Base-by-base conservation (phyloP, 2,888 invertebrate species). In the Acrocyrtus sp. region DNA sequence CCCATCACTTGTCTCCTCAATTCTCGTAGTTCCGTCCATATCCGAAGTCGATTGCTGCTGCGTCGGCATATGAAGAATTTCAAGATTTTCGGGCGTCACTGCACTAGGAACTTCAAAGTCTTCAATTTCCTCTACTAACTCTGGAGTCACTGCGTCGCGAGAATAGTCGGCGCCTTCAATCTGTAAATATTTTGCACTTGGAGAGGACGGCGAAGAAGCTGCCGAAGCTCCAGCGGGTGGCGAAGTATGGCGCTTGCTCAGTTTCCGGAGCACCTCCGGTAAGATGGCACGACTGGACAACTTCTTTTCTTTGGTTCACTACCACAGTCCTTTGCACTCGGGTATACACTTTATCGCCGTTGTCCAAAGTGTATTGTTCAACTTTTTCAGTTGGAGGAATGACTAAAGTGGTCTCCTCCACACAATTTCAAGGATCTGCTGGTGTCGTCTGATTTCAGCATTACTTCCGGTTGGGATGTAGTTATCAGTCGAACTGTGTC, bases 1-100 rank as follows among this genome's bases (percentile, higher is more conserved):
- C 5, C 45, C 51, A 21, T 72, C 72, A n/a, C 56, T 89, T 29
- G 85, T 83, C 80, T 85, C 84, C 60, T 81, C 82, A 17, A 26
- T 53, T 77, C 84, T 84, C 22, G 82, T 74, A 12, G 50, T 51
- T n/a, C n/a, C n/a, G n/a, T n/a, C n/a, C n/a, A n/a, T n/a, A n/a
- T n/a, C n/a, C n/a, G n/a, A n/a, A n/a, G n/a, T 12, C 26, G 17
- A 12, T 45, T 47, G 24, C 67, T 70, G 45, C 58, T 77, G 77
- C 10, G 68, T 72, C 24, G 79, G 74, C 50, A 73, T 70, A 27
- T 70, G 73, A 41, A 76, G 60, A 17, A 73, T 39, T 3, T 54
- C n/a, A 2, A 43, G 61, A 21, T 68, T 73, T 24, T 76, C 76
- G 4, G 61, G 60, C 4, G 69, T 45, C 3, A 76, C 69, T 3